Evolutionary conservation across 2,888 invertebrate genomes (phyloP), one percentile per base, ranked within the genome.

Genomic region (Scaptomyza caliginosa): DNA sequence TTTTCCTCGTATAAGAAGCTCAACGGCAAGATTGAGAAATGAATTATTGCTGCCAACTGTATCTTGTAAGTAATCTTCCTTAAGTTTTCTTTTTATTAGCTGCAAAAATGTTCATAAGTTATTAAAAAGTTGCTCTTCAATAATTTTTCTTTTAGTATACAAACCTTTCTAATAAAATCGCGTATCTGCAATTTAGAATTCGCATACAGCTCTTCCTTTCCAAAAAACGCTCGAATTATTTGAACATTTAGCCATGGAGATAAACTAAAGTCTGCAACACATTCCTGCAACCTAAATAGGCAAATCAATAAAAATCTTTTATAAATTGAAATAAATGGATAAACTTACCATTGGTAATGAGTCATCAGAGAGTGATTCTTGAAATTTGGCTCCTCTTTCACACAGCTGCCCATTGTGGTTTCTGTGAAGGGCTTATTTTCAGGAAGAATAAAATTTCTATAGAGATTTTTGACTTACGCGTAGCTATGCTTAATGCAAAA

Each of bases 401-500:
- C 42, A 40, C 66, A 24, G 16, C 17, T 36, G 11, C 76, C 76
- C 76, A 73, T 50, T 4, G 60, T 50, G 4, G 76, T 71, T 71
- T 73, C 76, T 73, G 13, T 6, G n/a, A 3, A 8, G 17, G 1
- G 5, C 0, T n/a, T 17, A 17, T n/a, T 5, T 28, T n/a, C 17
- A 32, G 2, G 34, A 4, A 8, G 16, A 3, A 3, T n/a, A 45
- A 8, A n/a, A 43, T 8, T 2, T 0, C 10, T 4, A 11, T 10
- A 8, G 8, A 28, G 0, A 7, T 2, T 8, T 6, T n/a, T 10
- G 0, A 73, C 86, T 79, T 68, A 90, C 90, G 78, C 21, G 85
- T 76, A 3, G 87, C 77, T 26, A 85, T 67, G 74, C 17, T 83
- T 52, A 42, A 71, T 66, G 50, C 75, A 71, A 34, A 84, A 51